Base-by-base conservation (phyloP, 2,888 invertebrate genomes). In the Heteromurus nitidus region DNA sequence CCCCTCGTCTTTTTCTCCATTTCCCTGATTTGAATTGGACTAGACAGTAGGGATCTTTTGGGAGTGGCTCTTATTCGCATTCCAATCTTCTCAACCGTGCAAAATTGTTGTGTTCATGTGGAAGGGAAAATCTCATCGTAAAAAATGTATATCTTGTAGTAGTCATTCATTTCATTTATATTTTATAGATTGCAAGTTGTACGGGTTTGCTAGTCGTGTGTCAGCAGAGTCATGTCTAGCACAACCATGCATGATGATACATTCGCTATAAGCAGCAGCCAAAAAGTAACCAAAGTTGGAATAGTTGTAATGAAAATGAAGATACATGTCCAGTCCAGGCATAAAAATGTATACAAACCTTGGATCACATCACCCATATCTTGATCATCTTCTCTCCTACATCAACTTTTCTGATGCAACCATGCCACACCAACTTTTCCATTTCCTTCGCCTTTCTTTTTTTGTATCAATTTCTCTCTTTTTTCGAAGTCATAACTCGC, bases 401-500 rank as follows among this genome's bases (percentile, higher is more conserved):
- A n/a, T n/a, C n/a, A n/a, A n/a, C n/a, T n/a, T n/a, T n/a, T n/a
- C n/a, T n/a, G n/a, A n/a, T n/a, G n/a, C n/a, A n/a, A n/a, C n/a
- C n/a, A n/a, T n/a, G n/a, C n/a, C n/a, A n/a, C n/a, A n/a, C 11
- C 53, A 53, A 53, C 53, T 53, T 53, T 53, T 22, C 53, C 53
- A 53, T 53, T 53, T 53, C 53, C 53, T 53, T 22, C 11, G 7
- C 36, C 20, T 22, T 53, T 20, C 18, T 18, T 11, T 11, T 11
- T 53, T 22, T 18, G 20, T 18, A 9, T n/a, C 9, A n/a, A n/a
- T 18, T 9, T n/a, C 11, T 53, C 20, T 18, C 53, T 53, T 11
- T n/a, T 18, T 11, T n/a, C 50, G 3, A 50, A 7, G 11, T 50
- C 9, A 50, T 18, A 53, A 53, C 20, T 53, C 22, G 20, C n/a